Evolutionary conservation across 2,888 invertebrate species (phyloP).

Genomic region (Axea sp.): DNA sequence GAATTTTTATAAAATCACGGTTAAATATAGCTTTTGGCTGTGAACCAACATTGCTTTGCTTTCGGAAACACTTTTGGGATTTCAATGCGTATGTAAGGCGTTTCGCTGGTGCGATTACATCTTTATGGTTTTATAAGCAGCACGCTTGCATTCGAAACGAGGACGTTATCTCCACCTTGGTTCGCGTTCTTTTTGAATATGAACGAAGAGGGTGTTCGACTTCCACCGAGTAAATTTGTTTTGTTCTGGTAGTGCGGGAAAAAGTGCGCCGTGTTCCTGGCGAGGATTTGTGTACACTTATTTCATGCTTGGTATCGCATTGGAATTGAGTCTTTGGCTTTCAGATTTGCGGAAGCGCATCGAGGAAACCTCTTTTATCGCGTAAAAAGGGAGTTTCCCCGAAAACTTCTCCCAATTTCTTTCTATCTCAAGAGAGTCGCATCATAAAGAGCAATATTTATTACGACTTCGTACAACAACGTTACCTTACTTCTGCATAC

Average conservation of each 20-base stretch:
- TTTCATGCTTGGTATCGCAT: conserved; percentile 71
- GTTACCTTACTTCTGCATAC: conserved; percentile 46
- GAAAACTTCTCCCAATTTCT: conserved; percentile 58
- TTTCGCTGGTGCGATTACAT: conserved; percentile 71
- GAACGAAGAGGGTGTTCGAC: conserved; percentile 23
- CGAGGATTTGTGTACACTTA: conserved; percentile 72
- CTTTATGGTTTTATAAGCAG: conserved; percentile 77
- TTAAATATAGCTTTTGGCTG: conserved; percentile 52
- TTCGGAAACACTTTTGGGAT: conserved; percentile 62
- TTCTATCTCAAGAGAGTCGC: conserved; percentile 57
- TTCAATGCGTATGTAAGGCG: conserved; percentile 46
- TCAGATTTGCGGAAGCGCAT: conserved; percentile 56
- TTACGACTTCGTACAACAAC: conserved; percentile 46
- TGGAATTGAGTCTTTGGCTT: conserved; percentile 62
- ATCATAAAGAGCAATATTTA: conserved; percentile 61
- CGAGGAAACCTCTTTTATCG: conserved; percentile 46
- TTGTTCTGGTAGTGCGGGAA: conserved; percentile 63
- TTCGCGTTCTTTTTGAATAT: conserved; percentile 14
- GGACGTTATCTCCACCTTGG: conserved; percentile 67
- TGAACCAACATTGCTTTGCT: conserved; percentile 56
- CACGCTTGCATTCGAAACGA: conserved; percentile 62
- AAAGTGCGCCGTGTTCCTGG: conserved; percentile 38
- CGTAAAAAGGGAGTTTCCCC: conserved; percentile 31
- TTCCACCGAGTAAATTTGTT: conserved; percentile 65
- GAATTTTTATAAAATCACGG: conserved; percentile 25